phyloP scores from a whole-genome alignment of 2,888 invertebrate species.

The Tenthredo mesomela region DNA sequence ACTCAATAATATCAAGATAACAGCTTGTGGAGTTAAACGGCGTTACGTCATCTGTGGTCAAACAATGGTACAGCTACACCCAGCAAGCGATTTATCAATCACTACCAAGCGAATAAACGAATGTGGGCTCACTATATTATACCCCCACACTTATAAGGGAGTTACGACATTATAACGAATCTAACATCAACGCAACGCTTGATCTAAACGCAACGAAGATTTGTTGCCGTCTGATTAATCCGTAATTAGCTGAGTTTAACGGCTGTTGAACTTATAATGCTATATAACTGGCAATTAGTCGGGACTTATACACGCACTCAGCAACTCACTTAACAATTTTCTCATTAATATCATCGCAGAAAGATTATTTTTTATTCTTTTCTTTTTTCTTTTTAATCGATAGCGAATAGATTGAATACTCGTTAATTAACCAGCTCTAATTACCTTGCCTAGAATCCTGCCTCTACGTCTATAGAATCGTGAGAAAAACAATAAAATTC shows the following conservation, averaged over 20 bases:
- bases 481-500: neutral
- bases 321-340: neutral
- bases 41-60: constrained; percentile 39
- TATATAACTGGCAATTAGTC: constrained; percentile 32
- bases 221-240: constrained; percentile 61
- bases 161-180: constrained; percentile 36
- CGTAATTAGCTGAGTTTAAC: constrained; percentile 56
- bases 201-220: constrained; percentile 61
- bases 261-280: constrained; percentile 44
- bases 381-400: neutral
- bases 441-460: neutral
- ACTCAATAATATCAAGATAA: constrained; percentile 8
- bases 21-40: constrained; percentile 29
- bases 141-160: neutral
- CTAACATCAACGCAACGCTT: constrained; percentile 1
- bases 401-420: neutral
- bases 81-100: constrained; percentile 49
- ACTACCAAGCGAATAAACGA: constrained; percentile 25
- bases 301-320: neutral
- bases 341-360: neutral
- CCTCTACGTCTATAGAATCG: neutral
- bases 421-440: neutral
- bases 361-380: neutral
- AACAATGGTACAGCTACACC: constrained; percentile 43
- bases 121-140: constrained; percentile 27